phyloP scores from a whole-genome alignment of 2,113 vertebrate genomes.

The Lontra canadensis region DNA sequence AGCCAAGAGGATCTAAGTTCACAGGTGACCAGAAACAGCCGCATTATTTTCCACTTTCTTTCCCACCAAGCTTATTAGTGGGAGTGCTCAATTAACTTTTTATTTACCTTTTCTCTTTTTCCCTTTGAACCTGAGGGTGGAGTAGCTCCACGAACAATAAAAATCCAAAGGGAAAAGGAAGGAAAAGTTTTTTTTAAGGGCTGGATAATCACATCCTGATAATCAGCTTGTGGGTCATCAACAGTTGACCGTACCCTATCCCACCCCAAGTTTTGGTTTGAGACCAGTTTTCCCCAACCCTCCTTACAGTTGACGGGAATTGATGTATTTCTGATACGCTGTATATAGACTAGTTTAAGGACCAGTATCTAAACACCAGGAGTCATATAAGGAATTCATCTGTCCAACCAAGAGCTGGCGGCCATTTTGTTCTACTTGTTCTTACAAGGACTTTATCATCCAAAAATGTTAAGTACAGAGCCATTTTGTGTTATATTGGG shows the following conservation, averaged over 20 bases:
- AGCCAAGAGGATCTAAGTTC: not conserved
- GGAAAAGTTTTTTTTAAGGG: slow-evolving; percentile 1
- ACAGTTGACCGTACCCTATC: not conserved
- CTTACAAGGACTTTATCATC: slow-evolving; percentile 13
- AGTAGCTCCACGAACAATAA: slow-evolving; percentile 21
- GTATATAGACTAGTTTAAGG: not conserved
- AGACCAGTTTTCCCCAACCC: not conserved
- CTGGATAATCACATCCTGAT: slow-evolving; percentile 19
- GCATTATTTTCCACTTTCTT: not conserved
- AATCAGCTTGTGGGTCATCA: not conserved
- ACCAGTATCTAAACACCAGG: not conserved
- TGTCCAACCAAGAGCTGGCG: not conserved
- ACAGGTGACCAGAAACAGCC: slow-evolving; percentile 48
- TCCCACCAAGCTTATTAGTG: not conserved
- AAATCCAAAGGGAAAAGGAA: slow-evolving; percentile 47
- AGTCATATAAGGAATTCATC: not conserved
- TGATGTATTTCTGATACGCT: not conserved
- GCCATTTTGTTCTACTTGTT: not conserved
- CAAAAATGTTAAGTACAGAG: slow-evolving; percentile 1
- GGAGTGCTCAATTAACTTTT: not conserved
- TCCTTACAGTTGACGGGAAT: not conserved
- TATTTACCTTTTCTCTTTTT: not conserved
- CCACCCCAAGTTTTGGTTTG: not conserved
- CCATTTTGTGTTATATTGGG: not conserved
- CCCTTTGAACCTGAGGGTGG: slow-evolving; percentile 20